Evolutionary conservation across 2,888 invertebrate species (phyloP).

Genomic region (Malthinus flaveolus): DNA sequence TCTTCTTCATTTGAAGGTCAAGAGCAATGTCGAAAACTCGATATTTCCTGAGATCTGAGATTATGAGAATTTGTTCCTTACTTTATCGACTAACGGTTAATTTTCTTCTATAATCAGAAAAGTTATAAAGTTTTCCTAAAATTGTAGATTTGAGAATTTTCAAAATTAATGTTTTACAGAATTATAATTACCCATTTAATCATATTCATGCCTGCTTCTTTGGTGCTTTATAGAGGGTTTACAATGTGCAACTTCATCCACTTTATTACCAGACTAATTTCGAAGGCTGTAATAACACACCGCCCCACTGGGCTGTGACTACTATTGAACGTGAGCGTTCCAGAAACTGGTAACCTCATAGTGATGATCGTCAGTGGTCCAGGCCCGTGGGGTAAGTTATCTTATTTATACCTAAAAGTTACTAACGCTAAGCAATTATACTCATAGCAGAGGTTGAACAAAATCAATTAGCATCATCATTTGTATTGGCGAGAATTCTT

Average conservation of each 20-base stretch:
- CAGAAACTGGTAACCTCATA: constrained; percentile 42
- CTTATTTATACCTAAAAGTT: constrained; percentile 7
- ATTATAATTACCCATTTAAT: constrained; percentile 1
- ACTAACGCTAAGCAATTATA: neutral
- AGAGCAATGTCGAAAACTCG: too few species aligned
- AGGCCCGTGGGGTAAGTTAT: constrained; percentile 51
- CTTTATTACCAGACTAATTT: constrained; percentile 47
- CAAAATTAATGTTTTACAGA: neutral
- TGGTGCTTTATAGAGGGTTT: constrained; percentile 48
- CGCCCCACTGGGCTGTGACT: constrained; percentile 48
- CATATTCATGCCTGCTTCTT: constrained; percentile 16
- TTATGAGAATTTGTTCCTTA: too few species aligned
- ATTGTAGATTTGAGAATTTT: neutral
- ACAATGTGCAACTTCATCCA: constrained; percentile 52
- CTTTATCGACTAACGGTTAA: too few species aligned
- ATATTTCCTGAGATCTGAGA: too few species aligned
- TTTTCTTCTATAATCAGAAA: too few species aligned
- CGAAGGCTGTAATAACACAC: constrained; percentile 37
- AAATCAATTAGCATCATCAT: too few species aligned
- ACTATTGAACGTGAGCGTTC: constrained; percentile 44
- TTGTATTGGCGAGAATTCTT: too few species aligned
- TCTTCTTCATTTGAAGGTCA: too few species aligned
- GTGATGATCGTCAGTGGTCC: constrained; percentile 29
- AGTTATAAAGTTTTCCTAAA: too few species aligned
- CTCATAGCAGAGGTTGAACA: neutral